Evolutionary conservation across 2,797 vertebrate genomes (phyloP).

Genomic region (Cuculus canorus): DNA sequence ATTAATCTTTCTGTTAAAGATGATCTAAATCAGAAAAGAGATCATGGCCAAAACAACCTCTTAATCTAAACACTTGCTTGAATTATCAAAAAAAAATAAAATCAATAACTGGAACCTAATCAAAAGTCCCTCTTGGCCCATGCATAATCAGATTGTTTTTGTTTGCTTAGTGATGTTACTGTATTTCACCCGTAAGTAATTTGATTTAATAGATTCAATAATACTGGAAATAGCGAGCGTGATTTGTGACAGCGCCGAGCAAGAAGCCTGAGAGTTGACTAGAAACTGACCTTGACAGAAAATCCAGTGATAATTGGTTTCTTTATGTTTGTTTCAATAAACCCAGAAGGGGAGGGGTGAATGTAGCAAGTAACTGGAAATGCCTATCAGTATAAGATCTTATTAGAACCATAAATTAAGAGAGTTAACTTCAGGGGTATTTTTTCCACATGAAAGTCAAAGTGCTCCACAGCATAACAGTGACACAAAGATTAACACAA

Average conservation of each 20-base stretch:
- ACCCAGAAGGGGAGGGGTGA: not conserved
- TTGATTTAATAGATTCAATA: slow-evolving; percentile 58
- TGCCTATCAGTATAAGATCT: not conserved
- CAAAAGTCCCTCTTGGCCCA: not conserved
- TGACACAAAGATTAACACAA: not conserved
- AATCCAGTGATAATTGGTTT: not conserved
- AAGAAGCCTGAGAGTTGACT: not conserved
- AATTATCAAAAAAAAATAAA: not conserved
- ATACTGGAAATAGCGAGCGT: slow-evolving; percentile 21
- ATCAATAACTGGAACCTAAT: slow-evolving; percentile 1
- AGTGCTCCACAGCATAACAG: not conserved
- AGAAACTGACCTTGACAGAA: slow-evolving; percentile 17
- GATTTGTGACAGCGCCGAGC: slow-evolving; percentile 11
- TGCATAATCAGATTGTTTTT: not conserved
- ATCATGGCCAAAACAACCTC: not conserved
- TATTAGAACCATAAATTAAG: not conserved
- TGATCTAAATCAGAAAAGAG: not conserved
- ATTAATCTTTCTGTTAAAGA: too few relatives aligned
- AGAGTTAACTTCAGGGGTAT: not conserved
- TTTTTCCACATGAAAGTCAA: not conserved
- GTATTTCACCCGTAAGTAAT: slow-evolving; percentile 50
- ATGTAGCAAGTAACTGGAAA: not conserved
- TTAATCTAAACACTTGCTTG: not conserved
- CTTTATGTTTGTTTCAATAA: slow-evolving; percentile 1
- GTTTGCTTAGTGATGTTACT: slow-evolving; percentile 46